These are phyloP conservation scores for Botia almorhae DNA, from an alignment of 2,797 vertebrate species.

Conservation along the genomic window DNA sequence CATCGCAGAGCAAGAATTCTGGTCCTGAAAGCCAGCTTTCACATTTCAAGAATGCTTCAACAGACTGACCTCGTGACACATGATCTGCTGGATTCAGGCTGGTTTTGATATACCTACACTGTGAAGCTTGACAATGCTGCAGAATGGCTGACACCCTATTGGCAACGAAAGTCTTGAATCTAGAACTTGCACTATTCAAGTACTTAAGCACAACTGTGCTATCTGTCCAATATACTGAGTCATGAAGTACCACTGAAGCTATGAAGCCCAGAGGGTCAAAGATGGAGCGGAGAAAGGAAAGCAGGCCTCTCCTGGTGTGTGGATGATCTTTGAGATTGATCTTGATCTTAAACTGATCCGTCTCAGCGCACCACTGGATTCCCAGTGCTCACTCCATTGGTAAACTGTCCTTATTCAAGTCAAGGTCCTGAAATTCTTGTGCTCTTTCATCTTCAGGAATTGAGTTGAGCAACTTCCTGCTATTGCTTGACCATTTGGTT, in stretches of 20 bases:
- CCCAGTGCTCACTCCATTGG: slow-evolving; percentile 47
- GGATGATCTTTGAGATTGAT: slow-evolving; percentile 48
- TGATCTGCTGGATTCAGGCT: too few relatives aligned
- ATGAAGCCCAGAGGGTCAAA: too few relatives aligned
- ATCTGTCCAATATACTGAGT: too few relatives aligned
- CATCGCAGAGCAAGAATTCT: not conserved
- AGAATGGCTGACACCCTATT: not conserved
- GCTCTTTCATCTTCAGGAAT: slow-evolving; percentile 50
- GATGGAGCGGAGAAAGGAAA: slow-evolving; percentile 54
- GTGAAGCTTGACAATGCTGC: too few relatives aligned
- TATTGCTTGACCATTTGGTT: slow-evolving; percentile 55
- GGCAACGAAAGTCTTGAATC: too few relatives aligned
- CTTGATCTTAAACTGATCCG: slow-evolving; percentile 55
- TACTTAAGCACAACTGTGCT: too few relatives aligned
- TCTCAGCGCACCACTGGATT: slow-evolving; percentile 57
- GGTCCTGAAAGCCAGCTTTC: too few relatives aligned
- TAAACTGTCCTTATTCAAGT: slow-evolving; percentile 42
- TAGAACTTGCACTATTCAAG: too few relatives aligned
- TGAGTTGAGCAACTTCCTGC: slow-evolving; percentile 28
- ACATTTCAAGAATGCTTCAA: too few relatives aligned
- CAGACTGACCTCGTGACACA: too few relatives aligned
- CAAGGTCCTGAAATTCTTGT: slow-evolving; percentile 51
- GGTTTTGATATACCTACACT: too few relatives aligned
- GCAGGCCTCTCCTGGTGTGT: slow-evolving; percentile 55
- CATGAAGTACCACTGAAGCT: slow-evolving; percentile 29